A percentile compares a stretch with the other conserved stretches of the same genome.
Evolutionary conservation across 2,888 invertebrate genomes (phyloP).

Genomic region (Leptura quadrifasciata): DNA sequence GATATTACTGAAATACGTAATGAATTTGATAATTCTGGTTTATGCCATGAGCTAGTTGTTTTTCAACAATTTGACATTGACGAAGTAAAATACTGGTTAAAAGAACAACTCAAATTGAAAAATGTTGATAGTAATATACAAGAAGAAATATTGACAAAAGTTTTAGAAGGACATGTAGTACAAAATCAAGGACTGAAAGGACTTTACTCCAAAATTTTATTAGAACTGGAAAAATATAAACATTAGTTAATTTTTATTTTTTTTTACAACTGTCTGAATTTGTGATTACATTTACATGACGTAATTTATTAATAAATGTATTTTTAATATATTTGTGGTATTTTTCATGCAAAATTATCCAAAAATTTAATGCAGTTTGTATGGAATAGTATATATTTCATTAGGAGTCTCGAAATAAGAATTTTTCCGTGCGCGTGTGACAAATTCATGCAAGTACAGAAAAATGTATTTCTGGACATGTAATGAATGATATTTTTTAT

Average conservation of each 20-base stretch:
- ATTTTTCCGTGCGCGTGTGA: no score
- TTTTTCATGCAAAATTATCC: conserved; percentile 21
- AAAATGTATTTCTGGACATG: no score
- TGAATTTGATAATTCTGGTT: conserved; percentile 55
- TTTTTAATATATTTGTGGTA: conserved; percentile 20
- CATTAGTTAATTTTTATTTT: conserved; percentile 31
- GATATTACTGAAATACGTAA: conserved; percentile 56
- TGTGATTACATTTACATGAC: conserved; percentile 20
- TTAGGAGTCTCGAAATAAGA: no score
- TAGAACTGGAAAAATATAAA: conserved; percentile 50
- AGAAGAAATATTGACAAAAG: conserved; percentile 49
- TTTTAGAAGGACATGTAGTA: conserved; percentile 59
- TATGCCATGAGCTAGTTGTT: conserved; percentile 57
- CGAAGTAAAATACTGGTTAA: conserved; percentile 59
- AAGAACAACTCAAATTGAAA: conserved; percentile 50
- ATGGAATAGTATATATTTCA: no score
- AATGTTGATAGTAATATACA: conserved; percentile 48
- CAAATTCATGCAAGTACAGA: no score
- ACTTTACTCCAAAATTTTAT: conserved; percentile 57
- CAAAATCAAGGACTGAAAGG: conserved; percentile 63
- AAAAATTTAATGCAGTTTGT: no score
- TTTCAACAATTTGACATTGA: conserved; percentile 61
- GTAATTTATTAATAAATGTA: conserved; percentile 1
- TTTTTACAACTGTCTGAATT: conserved; percentile 2
- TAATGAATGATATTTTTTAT: no score